Evolutionary conservation across 23 tunicate species (phyloP).

Genomic region (Oikopleura vanhoeffeni): DNA sequence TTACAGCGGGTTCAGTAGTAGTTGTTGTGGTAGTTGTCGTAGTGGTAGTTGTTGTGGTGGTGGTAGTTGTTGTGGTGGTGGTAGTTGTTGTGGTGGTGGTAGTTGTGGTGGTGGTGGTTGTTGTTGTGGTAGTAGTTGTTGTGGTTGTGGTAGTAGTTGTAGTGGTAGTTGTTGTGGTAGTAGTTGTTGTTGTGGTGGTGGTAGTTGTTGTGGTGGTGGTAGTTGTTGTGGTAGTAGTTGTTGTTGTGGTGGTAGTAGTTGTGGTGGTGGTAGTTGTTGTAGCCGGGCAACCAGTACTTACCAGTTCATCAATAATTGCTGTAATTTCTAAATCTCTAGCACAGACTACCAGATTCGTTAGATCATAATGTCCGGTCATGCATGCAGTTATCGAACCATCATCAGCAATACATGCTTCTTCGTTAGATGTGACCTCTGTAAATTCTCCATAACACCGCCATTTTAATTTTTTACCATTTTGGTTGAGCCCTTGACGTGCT

Average conservation of each 20-base stretch:
- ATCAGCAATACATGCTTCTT: background rate
- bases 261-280: background rate
- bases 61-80: background rate
- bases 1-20: background rate
- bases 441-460: slow-evolving; percentile 7
- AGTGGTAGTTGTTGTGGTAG: background rate
- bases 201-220: background rate
- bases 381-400: background rate
- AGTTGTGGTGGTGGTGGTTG: background rate
- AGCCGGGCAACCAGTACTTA: background rate
- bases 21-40: background rate
- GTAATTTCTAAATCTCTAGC: background rate
- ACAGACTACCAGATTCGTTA: background rate
- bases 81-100: background rate
- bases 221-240: background rate
- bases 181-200: background rate
- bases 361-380: background rate
- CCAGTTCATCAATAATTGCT: background rate
- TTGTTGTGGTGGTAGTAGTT: background rate
- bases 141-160: background rate
- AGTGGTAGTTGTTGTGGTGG: background rate
- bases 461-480: background rate
- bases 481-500: background rate
- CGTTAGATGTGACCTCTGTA: background rate
- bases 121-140: background rate